Conservation (phyloP, 2,888 invertebrate genomes). For the Esperia sulphurella region DNA sequence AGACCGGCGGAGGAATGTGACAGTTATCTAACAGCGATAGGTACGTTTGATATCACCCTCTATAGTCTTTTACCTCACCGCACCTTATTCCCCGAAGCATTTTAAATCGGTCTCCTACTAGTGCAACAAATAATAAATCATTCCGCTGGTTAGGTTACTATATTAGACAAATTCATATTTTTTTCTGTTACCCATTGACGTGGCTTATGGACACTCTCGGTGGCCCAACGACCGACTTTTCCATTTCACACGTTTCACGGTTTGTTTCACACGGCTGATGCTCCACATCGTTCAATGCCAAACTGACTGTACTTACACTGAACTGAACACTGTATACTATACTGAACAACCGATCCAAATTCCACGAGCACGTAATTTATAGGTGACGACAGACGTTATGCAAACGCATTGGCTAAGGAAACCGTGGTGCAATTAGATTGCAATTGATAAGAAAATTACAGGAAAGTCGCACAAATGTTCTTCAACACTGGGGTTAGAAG, state of each 20-base stretch:
- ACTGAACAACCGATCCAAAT: constrained; percentile 53
- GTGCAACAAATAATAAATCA: no score
- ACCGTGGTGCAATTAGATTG: constrained; percentile 35
- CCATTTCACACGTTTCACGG: constrained; percentile 48
- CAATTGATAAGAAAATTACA: constrained; percentile 37
- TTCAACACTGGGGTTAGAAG: no score
- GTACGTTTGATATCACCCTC: no score
- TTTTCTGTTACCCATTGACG: neutral
- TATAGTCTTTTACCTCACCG: no score
- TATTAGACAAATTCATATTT: no score
- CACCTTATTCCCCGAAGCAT: no score
- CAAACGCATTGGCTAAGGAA: constrained; percentile 35
- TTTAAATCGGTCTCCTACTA: no score
- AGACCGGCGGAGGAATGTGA: no score
- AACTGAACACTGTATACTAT: constrained; percentile 14
- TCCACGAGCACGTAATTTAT: constrained; percentile 53
- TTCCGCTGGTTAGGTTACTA: no score
- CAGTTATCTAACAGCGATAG: no score
- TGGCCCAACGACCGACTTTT: constrained; percentile 47
- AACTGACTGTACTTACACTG: constrained; percentile 24
- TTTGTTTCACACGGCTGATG: constrained; percentile 48
- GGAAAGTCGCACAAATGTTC: no score
- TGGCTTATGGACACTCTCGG: constrained; percentile 3
- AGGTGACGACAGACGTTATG: constrained; percentile 63
- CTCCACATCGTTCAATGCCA: constrained; percentile 51